Evolutionary conservation across 2,113 vertebrate species (phyloP).

Genomic region (Aviceda subcristata): DNA sequence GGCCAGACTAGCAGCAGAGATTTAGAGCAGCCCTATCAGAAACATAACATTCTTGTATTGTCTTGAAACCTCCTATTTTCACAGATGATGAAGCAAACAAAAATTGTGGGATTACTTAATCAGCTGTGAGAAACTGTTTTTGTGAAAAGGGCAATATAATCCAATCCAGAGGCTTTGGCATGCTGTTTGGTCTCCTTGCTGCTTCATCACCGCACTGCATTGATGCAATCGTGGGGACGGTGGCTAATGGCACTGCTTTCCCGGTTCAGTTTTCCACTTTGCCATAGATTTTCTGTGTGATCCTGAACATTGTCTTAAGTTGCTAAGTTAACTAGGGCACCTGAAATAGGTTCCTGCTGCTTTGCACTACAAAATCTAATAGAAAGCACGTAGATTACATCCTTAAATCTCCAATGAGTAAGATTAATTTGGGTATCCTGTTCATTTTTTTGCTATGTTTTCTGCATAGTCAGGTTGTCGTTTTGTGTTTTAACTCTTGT

Average conservation of each 20-base stretch:
- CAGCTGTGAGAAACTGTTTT: neutral
- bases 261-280: neutral
- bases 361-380: neutral
- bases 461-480: neutral
- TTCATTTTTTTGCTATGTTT: neutral
- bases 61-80: neutral
- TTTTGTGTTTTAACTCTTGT: neutral
- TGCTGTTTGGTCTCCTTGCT: neutral
- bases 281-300: neutral
- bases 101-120: neutral
- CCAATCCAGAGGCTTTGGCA: neutral
- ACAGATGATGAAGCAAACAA: constrained; percentile 6
- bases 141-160: neutral
- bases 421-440: neutral
- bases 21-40: neutral
- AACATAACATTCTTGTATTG: neutral
- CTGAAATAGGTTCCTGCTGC: neutral
- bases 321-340: neutral
- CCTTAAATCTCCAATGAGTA: neutral
- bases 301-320: neutral
- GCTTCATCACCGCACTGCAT: neutral
- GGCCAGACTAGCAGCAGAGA: neutral
- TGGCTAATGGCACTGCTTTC: neutral
- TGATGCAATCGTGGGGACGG: neutral
- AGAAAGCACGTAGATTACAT: neutral